Conservation (phyloP, 2,797 vertebrate genomes). For the Pagetopsis macropterus region DNA sequence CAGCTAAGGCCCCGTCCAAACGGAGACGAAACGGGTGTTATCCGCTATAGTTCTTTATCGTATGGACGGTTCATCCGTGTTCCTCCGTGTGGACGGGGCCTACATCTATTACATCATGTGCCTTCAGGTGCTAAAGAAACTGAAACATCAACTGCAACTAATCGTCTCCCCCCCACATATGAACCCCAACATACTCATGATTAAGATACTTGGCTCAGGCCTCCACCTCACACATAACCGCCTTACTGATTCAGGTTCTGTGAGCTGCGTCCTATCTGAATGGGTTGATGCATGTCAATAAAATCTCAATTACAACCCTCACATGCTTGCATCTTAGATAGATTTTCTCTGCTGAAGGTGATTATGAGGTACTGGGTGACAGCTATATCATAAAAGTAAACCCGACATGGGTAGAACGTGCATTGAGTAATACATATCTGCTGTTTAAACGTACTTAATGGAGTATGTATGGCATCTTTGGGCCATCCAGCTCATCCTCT, state of each 20-base stretch:
- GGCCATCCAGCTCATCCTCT: no score
- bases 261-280: not conserved
- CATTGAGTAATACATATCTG: not conserved
- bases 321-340: no score
- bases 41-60: no score
- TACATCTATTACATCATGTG: not conserved
- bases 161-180: not conserved
- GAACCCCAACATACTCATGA: not conserved
- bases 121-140: not conserved
- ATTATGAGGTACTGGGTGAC: slow-evolving; percentile 7
- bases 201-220: not conserved
- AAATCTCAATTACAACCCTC: slow-evolving; percentile 1
- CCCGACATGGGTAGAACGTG: not conserved
- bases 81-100: no score
- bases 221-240: not conserved
- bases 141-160: no score
- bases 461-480: no score
- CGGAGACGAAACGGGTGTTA: no score
- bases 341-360: slow-evolving; percentile 1
- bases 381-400: not conserved
- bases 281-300: slow-evolving; percentile 3
- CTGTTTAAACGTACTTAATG: not conserved
- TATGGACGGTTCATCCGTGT: no score
- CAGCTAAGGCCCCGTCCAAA: no score
- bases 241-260: not conserved